A percentile compares a stretch with the other conserved stretches of the same genome.
These are phyloP conservation scores for Drosophila kepulauana DNA, from an alignment of 1,140 invertebrate species.

Conservation along the genomic window DNA sequence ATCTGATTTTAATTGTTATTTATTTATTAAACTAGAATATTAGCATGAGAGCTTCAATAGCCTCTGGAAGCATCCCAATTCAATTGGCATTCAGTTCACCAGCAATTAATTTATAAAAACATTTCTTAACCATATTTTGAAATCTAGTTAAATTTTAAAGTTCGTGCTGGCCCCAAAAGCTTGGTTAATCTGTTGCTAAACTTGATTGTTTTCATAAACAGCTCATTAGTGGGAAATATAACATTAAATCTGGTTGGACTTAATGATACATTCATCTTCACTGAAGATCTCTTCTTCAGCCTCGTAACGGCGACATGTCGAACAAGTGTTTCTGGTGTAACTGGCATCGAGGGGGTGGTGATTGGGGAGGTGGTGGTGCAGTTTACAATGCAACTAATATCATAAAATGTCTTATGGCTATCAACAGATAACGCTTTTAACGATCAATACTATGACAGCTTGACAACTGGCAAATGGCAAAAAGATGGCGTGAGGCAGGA, in stretches of 20 bases:
- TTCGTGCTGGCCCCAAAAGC: conserved; percentile 6
- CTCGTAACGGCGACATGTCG: conserved; percentile 10
- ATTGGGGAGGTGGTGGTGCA: conserved; percentile 14
- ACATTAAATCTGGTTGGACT: conserved; percentile 31
- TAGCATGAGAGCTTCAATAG: no score
- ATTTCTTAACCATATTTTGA: not conserved
- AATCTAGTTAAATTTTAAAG: not conserved
- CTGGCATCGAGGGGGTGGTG: not conserved
- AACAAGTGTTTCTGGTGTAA: conserved; percentile 49
- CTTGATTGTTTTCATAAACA: conserved; percentile 32
- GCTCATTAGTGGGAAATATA: conserved; percentile 30
- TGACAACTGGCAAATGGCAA: conserved; percentile 66
- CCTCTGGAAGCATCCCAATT: no score
- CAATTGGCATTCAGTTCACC: no score
- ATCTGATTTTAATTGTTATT: no score
- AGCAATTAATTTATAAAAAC: no score
- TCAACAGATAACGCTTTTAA: conserved; percentile 81
- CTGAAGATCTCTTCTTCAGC: conserved; percentile 19
- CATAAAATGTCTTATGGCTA: conserved; percentile 78
- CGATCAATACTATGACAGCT: conserved; percentile 75
- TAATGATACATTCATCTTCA: conserved; percentile 28
- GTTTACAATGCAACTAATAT: conserved; percentile 74
- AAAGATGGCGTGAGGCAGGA: conserved; percentile 53
- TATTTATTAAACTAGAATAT: no score
- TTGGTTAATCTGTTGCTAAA: conserved; percentile 4